phyloP scores from a whole-genome alignment of 2,113 vertebrate species.

The Ctenodactylus gundi region DNA sequence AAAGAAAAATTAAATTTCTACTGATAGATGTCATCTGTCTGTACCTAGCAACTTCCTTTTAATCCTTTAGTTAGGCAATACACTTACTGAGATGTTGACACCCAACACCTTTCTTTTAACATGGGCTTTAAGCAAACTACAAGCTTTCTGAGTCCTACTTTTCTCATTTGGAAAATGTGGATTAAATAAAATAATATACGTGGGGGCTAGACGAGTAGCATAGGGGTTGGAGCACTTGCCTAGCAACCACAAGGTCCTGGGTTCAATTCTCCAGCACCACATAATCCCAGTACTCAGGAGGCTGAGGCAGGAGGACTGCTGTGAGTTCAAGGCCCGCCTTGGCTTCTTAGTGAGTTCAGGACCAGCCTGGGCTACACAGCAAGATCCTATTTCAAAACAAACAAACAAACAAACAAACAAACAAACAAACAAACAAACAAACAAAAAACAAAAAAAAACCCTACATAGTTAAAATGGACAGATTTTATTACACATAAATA shows the following conservation, averaged over 20 bases:
- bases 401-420: too few species aligned
- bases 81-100: background rate
- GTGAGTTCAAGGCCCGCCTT: too few species aligned
- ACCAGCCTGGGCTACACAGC: background rate
- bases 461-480: background rate
- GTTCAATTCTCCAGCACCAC: too few species aligned
- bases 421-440: too few species aligned
- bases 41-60: background rate
- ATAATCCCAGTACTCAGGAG: too few species aligned
- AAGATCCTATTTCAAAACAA: background rate
- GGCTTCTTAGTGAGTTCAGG: too few species aligned
- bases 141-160: background rate
- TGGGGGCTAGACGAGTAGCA: too few species aligned
- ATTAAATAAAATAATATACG: slow-evolving; percentile 1
- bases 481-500: background rate
- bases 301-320: too few species aligned
- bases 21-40: background rate
- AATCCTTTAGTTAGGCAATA: background rate
- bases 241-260: too few species aligned
- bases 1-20: background rate
- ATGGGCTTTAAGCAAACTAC: background rate
- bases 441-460: too few species aligned
- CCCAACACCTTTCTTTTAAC: background rate
- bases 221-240: too few species aligned
- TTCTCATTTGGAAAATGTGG: slow-evolving; percentile 11